Base-by-base conservation (phyloP, 2,888 invertebrate species). In the Epinotia nisella region DNA sequence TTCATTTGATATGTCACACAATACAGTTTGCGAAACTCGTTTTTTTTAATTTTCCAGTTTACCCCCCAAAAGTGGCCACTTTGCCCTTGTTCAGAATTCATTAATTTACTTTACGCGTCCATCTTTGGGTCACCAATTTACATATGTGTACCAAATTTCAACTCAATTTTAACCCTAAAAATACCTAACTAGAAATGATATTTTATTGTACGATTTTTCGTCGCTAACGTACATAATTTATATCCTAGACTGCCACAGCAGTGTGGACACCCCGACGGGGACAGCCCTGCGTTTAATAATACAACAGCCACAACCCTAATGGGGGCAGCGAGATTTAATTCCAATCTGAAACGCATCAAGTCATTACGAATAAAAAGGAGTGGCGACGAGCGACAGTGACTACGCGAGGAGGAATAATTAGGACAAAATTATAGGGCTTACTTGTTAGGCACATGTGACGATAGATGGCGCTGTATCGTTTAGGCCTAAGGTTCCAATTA, bases 311-410 rank as follows among this genome's bases (percentile, higher is more conserved):
- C 62, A 45, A 45, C 61, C 61, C 61, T 61, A 59, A 59, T 59
- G 59, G 59, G 29, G 59, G 59, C 64, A 64, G 71, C 71, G 71
- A 72, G 72, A 72, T 73, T 73, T 73, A 64, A 73, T 69, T 73
- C 62, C 73, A 69, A 73, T 73, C 73, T 58, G 64, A 73, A 73
- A 73, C 68, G 73, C 69, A 73, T 73, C 73, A 69, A 73, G 68
- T 69, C 73, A 53, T 73, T 73, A 73, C 56, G 73, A 69, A 69
- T 69, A 73, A 73, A 73, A 73, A 71, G 70, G 62, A 68, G 71
- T 55, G 56, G 62, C 56, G 39, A n/a, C 45, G 21, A 21, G 49
- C 45, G 15, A 51, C 55, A 15, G 73, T 69, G 62, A 21, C 68
- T 59, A 69, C 2, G 68, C 2, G 1, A 5, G 11, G 5, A 2